These are phyloP conservation scores for Clarias macrocephalus DNA, from an alignment of 2,113 vertebrate genomes.

Conservation along the genomic window DNA sequence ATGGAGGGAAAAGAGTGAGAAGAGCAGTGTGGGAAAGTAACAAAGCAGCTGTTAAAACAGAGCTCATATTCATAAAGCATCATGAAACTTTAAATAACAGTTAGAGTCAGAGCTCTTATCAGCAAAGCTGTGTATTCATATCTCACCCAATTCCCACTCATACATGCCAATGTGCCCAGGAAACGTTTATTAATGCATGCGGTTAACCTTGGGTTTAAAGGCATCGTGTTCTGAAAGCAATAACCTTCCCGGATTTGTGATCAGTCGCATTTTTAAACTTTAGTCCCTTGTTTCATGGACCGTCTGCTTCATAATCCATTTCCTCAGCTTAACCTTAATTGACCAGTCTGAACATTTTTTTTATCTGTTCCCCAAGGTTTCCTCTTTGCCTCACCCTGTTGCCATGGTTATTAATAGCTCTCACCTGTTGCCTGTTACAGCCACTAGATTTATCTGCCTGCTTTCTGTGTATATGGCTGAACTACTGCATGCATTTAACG, in stretches of 20 bases:
- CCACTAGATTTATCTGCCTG: neutral
- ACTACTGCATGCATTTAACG: neutral
- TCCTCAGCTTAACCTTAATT: neutral
- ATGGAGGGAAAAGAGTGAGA: slow-evolving; percentile 40
- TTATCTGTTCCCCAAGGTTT: neutral
- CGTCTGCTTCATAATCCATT: slow-evolving; percentile 29
- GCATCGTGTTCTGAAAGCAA: slow-evolving; percentile 44
- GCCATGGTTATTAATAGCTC: neutral
- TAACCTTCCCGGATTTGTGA: neutral
- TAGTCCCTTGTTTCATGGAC: neutral
- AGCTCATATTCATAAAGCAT: slow-evolving; percentile 5
- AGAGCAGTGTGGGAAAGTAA: slow-evolving; percentile 41
- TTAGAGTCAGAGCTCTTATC: slow-evolving; percentile 54
- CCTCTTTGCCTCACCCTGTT: neutral
- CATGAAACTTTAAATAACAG: slow-evolving; percentile 61
- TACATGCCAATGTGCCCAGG: slow-evolving; percentile 37
- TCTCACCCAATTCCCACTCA: slow-evolving; percentile 48
- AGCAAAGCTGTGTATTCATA: neutral
- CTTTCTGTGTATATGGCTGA: neutral
- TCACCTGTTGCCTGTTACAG: neutral
- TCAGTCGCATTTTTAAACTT: no score
- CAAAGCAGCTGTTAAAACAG: slow-evolving; percentile 11
- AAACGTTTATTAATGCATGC: neutral
- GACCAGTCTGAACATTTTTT: neutral
- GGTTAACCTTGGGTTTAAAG: slow-evolving; percentile 2